Evolutionary conservation across 2,888 invertebrate species (phyloP).

Genomic region (Frankliniella intonsa): DNA sequence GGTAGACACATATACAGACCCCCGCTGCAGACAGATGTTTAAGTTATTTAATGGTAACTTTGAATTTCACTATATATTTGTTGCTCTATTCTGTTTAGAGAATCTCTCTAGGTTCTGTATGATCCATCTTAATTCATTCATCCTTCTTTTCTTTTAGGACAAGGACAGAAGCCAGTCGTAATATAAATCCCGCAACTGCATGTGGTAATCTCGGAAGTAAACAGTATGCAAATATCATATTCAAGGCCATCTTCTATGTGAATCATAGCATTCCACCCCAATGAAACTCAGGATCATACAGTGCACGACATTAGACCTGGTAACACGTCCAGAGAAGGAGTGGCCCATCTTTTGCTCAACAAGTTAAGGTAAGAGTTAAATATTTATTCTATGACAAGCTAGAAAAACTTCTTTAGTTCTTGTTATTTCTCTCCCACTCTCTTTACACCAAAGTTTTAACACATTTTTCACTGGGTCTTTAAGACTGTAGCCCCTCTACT

Average conservation of each 20-base stretch:
- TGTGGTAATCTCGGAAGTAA: not conserved
- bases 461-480: too few species aligned
- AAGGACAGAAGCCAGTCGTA: not conserved
- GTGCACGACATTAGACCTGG: not conserved
- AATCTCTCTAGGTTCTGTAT: too few species aligned
- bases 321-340: not conserved
- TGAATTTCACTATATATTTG: not conserved
- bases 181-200: not conserved
- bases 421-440: too few species aligned
- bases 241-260: slow-evolving; percentile 13
- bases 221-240: not conserved
- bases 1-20: not conserved
- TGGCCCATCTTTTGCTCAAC: not conserved
- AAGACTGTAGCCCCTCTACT: not conserved
- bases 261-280: not conserved
- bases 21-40: not conserved
- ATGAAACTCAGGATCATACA: not conserved
- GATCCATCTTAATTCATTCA: too few species aligned
- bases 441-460: too few species aligned
- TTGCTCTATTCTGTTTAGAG: too few species aligned
- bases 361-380: not conserved
- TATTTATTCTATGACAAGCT: too few species aligned
- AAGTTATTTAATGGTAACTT: not conserved
- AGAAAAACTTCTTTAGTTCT: too few species aligned
- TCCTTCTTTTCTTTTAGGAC: too few species aligned